These are phyloP conservation scores for Ailurus styani DNA, from an alignment of 2,113 vertebrate species.

Conservation along the genomic window DNA sequence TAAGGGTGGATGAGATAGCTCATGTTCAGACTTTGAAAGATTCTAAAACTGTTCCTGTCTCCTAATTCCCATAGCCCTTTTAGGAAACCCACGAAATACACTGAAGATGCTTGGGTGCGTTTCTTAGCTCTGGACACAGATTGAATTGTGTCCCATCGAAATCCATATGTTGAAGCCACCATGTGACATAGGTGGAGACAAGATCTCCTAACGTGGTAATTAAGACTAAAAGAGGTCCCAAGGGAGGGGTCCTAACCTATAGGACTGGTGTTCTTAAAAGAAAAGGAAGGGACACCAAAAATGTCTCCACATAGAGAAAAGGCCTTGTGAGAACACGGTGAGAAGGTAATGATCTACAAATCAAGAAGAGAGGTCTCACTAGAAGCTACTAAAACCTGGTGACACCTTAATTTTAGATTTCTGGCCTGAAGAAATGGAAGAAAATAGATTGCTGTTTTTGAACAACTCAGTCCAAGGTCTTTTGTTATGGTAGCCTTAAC, in stretches of 20 bases:
- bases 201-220: neutral
- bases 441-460: neutral
- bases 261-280: neutral
- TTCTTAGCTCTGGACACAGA: neutral
- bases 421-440: neutral
- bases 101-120: neutral
- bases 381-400: neutral
- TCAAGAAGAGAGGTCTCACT: neutral
- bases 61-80: neutral
- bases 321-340: fast-evolving
- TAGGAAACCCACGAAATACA: neutral
- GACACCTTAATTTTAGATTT: neutral
- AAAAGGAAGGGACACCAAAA: neutral
- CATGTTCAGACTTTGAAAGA: neutral
- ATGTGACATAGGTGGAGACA: neutral
- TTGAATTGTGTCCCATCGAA: neutral
- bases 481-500: neutral
- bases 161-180: neutral
- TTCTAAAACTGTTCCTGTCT: neutral
- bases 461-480: neutral
- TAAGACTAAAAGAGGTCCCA: neutral
- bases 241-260: neutral
- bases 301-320: neutral
- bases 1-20: neutral
- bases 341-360: neutral